Evolutionary conservation across 2,888 invertebrate species (phyloP).

Genomic region (Pachymerium ferrugineum): DNA sequence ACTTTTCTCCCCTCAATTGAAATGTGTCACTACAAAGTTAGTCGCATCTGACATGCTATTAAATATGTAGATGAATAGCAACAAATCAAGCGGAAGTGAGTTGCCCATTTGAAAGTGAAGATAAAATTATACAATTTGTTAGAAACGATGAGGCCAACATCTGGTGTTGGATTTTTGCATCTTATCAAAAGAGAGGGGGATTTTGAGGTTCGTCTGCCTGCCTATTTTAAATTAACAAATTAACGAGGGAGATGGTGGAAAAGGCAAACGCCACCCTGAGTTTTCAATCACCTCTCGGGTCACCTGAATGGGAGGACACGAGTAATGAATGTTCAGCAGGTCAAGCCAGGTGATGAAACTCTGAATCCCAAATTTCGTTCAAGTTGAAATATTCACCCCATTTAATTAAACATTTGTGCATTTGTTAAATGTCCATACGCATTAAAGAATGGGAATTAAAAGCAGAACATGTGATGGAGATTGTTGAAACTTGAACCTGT

Average conservation of each 20-base stretch:
- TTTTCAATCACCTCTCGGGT: not conserved
- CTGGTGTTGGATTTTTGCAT: not conserved
- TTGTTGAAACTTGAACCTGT: too few species aligned
- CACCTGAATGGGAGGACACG: not conserved
- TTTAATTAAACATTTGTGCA: not conserved
- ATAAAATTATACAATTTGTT: not conserved
- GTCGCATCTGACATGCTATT: not conserved
- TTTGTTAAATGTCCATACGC: not conserved
- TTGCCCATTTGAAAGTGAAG: not conserved
- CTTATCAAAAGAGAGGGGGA: not conserved
- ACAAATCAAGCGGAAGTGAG: not conserved
- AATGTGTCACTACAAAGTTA: not conserved
- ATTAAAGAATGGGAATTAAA: not conserved
- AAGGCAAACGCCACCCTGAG: not conserved
- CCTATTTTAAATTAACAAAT: not conserved
- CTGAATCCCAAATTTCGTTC: not conserved
- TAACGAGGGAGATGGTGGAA: not conserved
- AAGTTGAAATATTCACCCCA: conserved; percentile 2
- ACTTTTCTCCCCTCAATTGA: not conserved
- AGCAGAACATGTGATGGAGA: not conserved
- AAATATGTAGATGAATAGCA: not conserved
- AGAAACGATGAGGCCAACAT: not conserved
- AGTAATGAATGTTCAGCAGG: not conserved
- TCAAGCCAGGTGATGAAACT: not conserved
- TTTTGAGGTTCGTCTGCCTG: too few species aligned